These are phyloP conservation scores for Nothoprocta pentlandii DNA, from an alignment of 2,113 vertebrate genomes.

Conservation along the genomic window DNA sequence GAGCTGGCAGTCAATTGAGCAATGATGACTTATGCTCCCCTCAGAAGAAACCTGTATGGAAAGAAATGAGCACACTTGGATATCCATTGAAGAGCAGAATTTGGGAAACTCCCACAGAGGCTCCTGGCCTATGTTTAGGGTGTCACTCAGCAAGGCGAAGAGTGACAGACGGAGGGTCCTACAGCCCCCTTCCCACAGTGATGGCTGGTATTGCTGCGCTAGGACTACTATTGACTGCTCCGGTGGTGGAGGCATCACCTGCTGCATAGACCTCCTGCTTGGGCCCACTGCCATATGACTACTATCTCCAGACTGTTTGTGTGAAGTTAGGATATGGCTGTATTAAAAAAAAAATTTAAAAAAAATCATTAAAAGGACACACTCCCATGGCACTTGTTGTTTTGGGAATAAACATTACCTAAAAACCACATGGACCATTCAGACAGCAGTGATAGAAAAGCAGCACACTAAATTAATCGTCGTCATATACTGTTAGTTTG, in stretches of 20 bases:
- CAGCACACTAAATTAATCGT: background rate
- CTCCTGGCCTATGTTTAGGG: background rate
- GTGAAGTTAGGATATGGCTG: background rate
- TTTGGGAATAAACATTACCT: background rate
- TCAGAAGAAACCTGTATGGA: background rate
- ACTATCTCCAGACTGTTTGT: background rate
- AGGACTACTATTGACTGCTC: background rate
- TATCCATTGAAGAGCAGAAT: background rate
- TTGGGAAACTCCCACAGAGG: background rate
- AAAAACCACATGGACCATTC: background rate
- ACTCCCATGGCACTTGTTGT: background rate
- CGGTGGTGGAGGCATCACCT: background rate
- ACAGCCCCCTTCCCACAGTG: background rate
- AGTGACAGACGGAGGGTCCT: background rate
- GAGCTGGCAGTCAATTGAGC: background rate
- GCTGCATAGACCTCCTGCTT: background rate
- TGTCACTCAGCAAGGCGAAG: background rate
- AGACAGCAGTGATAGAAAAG: background rate
- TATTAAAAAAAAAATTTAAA: background rate
- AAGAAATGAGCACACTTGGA: background rate
- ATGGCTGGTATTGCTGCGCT: background rate
- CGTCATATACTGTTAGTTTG: background rate
- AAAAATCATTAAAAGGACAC: background rate
- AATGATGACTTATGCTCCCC: background rate
- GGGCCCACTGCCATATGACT: background rate